Percentiles rank a stretch among this genome's conserved stretches.
Conservation (phyloP, 2,888 invertebrate genomes). For the Cerceris rybyensis region DNA sequence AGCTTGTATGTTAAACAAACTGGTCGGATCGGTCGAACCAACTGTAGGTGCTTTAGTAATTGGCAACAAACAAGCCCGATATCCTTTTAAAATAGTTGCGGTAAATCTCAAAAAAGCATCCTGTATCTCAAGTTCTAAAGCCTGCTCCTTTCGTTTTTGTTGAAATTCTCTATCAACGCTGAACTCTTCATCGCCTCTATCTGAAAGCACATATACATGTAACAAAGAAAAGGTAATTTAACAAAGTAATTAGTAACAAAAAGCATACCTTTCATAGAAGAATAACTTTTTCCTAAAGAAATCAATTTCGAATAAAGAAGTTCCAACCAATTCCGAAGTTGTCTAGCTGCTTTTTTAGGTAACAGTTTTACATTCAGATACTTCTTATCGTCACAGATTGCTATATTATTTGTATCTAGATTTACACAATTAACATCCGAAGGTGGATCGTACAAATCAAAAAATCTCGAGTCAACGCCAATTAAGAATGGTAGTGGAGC, state of each 20-base stretch:
- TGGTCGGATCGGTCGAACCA: slow-evolving; percentile 96
- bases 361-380: slow-evolving; percentile 90
- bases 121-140: slow-evolving; percentile 96
- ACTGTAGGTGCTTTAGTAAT: slow-evolving; percentile 96
- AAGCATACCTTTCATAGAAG: slow-evolving; percentile 71
- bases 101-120: slow-evolving; percentile 98
- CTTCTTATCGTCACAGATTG: slow-evolving; percentile 94
- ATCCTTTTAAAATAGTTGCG: slow-evolving; percentile 95
- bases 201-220: slow-evolving; percentile 45
- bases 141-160: slow-evolving; percentile 85
- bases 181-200: slow-evolving; percentile 76
- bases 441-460: slow-evolving; percentile 98
- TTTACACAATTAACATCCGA: slow-evolving; percentile 98
- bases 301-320: slow-evolving; percentile 86
- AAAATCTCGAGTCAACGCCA: slow-evolving; percentile 98
- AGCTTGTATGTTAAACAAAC: slow-evolving; percentile 95
- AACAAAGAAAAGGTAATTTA: not conserved
- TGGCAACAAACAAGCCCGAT: slow-evolving; percentile 93
- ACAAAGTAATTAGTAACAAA: not conserved
- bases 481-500: slow-evolving; percentile 99
- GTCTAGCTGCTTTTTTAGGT: slow-evolving; percentile 93
- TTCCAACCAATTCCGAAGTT: slow-evolving; percentile 90
- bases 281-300: slow-evolving; percentile 72
- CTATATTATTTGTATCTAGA: slow-evolving; percentile 98
- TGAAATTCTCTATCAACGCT: slow-evolving; percentile 79